Percentiles rank a stretch among this genome's conserved stretches.
These are phyloP conservation scores for Astyanax mexicanus DNA, from an alignment of 2,797 vertebrate genomes.

Conservation along the genomic window DNA sequence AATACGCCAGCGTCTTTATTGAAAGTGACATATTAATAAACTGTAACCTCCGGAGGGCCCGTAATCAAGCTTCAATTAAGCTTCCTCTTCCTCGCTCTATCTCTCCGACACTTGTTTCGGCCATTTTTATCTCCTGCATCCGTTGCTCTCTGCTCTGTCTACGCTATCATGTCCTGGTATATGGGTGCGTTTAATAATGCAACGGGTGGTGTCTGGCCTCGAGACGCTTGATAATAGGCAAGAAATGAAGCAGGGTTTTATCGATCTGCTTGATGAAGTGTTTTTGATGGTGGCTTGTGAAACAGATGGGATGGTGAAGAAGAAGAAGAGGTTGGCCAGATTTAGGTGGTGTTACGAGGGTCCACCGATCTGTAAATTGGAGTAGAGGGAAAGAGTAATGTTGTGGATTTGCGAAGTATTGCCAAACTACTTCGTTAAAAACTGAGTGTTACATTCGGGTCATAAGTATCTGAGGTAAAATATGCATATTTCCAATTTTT, in stretches of 20 bases:
- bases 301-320: no score
- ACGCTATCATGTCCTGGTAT: neutral
- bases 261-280: conserved; percentile 57
- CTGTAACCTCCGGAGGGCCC: conserved; percentile 70
- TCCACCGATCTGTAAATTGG: no score
- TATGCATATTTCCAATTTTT: no score
- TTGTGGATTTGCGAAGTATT: no score
- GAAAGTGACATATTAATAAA: conserved; percentile 84
- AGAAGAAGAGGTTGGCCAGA: no score
- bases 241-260: conserved; percentile 53
- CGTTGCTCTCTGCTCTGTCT: conserved; percentile 11
- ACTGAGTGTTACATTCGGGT: no score
- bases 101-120: neutral
- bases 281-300: conserved; percentile 13
- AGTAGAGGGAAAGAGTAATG: no score
- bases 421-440: no score
- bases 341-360: no score
- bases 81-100: conserved; percentile 45
- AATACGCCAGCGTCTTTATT: conserved; percentile 73
- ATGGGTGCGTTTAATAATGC: conserved; percentile 59
- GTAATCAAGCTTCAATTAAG: conserved; percentile 78
- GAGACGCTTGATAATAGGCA: conserved; percentile 44
- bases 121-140: neutral
- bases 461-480: no score
- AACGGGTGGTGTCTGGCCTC: conserved; percentile 44